phyloP scores from a whole-genome alignment of 1,140 invertebrate genomes.

The Temnothorax longispinosus region DNA sequence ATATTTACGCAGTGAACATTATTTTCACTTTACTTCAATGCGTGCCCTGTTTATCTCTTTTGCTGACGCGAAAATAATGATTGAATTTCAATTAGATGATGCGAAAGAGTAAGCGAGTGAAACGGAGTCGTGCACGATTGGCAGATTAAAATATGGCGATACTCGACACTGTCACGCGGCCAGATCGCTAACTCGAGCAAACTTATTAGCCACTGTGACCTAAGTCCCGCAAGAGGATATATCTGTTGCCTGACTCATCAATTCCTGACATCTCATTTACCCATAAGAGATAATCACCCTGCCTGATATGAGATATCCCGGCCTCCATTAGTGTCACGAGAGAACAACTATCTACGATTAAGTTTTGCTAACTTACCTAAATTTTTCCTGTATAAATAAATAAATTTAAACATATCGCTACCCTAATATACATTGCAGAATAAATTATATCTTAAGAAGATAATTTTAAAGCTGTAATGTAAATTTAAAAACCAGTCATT shows the following conservation, averaged over 20 bases:
- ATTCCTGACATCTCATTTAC: slow-evolving; percentile 55
- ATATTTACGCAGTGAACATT: background rate
- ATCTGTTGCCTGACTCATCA: slow-evolving; percentile 66
- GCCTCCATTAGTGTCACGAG: slow-evolving; percentile 8
- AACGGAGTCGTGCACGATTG: slow-evolving; percentile 37
- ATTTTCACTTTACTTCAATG: background rate
- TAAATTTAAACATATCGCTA: background rate
- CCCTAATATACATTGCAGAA: background rate
- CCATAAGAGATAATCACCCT: slow-evolving; percentile 37
- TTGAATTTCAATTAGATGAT: slow-evolving; percentile 39
- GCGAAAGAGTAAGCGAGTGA: background rate
- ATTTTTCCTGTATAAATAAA: background rate
- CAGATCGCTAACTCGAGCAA: slow-evolving; percentile 53
- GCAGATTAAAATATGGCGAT: slow-evolving; percentile 49
- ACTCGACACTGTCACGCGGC: background rate
- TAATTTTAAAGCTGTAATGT: background rate
- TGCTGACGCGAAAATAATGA: slow-evolving; percentile 1
- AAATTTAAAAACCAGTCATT: background rate
- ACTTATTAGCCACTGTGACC: slow-evolving; percentile 50
- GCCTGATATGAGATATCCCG: background rate
- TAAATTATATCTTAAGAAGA: background rate
- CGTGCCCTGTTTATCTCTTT: background rate
- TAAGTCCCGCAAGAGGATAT: slow-evolving; percentile 65
- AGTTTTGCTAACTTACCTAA: background rate
- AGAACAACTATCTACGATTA: background rate